These are phyloP conservation scores for Nothocercus nigrocapillus DNA, from an alignment of 2,113 vertebrate genomes.

Conservation along the genomic window DNA sequence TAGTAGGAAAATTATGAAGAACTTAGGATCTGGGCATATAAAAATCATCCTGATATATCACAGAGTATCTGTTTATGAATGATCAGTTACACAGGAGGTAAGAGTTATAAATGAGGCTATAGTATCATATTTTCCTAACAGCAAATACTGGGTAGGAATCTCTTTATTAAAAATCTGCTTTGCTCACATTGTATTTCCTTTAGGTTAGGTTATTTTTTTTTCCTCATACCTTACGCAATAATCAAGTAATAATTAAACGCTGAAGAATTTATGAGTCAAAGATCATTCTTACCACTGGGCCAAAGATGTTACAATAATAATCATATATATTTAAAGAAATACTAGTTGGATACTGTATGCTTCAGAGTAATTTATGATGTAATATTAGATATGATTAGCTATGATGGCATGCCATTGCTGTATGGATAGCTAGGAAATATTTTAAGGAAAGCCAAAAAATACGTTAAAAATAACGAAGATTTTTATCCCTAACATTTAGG, in stretches of 20 bases:
- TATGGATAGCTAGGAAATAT: background rate
- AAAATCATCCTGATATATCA: background rate
- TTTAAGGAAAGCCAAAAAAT: background rate
- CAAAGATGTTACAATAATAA: background rate
- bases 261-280: background rate
- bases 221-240: background rate
- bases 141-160: background rate
- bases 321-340: background rate
- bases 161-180: background rate
- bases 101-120: background rate
- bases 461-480: background rate
- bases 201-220: background rate
- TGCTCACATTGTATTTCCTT: background rate
- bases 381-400: background rate
- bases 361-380: background rate
- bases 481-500: background rate
- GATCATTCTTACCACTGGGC: background rate
- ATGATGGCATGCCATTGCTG: background rate
- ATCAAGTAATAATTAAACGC: background rate
- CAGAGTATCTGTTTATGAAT: background rate
- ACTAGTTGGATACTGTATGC: background rate
- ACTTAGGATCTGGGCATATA: background rate
- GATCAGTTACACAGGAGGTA: background rate
- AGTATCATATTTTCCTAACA: background rate
- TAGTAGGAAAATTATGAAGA: constrained; percentile 29